These are phyloP conservation scores for Pycnonotus jocosus DNA, from an alignment of 2,113 vertebrate species.

Conservation along the genomic window DNA sequence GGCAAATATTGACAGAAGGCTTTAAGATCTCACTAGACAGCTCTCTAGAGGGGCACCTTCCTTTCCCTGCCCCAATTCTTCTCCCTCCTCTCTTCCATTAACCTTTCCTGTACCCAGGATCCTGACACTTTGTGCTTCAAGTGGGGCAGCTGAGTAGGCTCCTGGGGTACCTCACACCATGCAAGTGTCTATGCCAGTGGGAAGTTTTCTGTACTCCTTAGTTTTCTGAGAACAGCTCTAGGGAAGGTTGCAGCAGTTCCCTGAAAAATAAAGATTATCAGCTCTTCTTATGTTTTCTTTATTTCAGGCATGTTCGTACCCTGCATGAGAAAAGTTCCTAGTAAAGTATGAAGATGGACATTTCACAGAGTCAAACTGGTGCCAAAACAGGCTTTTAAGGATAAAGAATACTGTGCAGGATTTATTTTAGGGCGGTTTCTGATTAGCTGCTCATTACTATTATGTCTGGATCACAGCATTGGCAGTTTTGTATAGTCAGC, in stretches of 20 bases:
- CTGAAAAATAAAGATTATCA: not conserved
- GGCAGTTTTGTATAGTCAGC: conserved; percentile 14
- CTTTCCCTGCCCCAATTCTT: not conserved
- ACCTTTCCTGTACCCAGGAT: not conserved
- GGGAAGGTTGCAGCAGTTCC: not conserved
- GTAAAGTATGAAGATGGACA: not conserved
- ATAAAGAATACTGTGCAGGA: not conserved
- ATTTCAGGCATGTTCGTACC: not conserved
- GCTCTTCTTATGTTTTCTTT: not conserved
- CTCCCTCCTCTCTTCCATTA: not conserved
- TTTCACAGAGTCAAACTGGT: not conserved
- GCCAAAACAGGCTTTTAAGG: not conserved
- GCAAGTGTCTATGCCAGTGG: not conserved
- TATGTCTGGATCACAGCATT: not conserved
- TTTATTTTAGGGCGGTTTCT: not conserved
- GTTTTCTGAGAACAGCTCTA: not conserved
- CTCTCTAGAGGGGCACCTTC: not conserved
- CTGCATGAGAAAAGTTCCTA: not conserved
- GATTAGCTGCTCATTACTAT: conserved; percentile 13
- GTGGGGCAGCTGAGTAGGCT: fast-evolving
- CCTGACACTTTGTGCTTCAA: not conserved
- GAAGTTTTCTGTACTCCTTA: not conserved
- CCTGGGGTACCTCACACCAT: not conserved
- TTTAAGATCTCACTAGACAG: not conserved
- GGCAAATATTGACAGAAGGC: not conserved